phyloP scores from a whole-genome alignment of 1,140 invertebrate genomes.

The Teleogryllus occipitalis region DNA sequence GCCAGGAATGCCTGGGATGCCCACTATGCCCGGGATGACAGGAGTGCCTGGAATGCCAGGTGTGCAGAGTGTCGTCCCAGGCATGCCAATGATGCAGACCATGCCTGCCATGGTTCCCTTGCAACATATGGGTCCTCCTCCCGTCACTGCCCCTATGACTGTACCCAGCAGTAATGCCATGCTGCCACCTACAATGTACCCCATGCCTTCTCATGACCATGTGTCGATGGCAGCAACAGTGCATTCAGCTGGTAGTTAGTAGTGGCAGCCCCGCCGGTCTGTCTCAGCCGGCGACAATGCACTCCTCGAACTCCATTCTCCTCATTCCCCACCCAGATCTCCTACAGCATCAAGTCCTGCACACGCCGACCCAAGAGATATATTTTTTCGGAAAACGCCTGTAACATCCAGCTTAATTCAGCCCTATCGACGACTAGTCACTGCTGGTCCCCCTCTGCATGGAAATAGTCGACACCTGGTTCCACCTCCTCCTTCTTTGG shows the following conservation, averaged over 20 bases:
- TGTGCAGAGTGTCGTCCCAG: neutral
- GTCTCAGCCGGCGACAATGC: neutral
- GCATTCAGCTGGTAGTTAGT: constrained; percentile 14
- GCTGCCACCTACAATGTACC: neutral
- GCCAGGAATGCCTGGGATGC: neutral
- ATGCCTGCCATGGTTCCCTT: neutral
- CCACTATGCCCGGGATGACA: neutral
- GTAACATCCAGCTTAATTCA: neutral
- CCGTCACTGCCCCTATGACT: neutral
- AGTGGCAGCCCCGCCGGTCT: constrained; percentile 15
- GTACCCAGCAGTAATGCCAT: neutral
- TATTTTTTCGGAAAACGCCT: neutral
- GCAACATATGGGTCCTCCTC: neutral
- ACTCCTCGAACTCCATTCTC: neutral
- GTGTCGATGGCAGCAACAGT: neutral
- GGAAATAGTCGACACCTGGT: neutral
- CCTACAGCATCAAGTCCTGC: no score
- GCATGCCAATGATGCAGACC: neutral
- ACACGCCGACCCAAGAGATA: neutral
- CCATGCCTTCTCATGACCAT: neutral
- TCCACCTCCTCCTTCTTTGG: neutral
- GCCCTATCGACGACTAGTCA: neutral
- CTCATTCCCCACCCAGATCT: neutral
- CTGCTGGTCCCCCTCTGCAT: neutral
- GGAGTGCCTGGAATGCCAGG: neutral